Base-by-base conservation (phyloP, 2,888 invertebrate genomes). In the Drosophila basisetae region DNA sequence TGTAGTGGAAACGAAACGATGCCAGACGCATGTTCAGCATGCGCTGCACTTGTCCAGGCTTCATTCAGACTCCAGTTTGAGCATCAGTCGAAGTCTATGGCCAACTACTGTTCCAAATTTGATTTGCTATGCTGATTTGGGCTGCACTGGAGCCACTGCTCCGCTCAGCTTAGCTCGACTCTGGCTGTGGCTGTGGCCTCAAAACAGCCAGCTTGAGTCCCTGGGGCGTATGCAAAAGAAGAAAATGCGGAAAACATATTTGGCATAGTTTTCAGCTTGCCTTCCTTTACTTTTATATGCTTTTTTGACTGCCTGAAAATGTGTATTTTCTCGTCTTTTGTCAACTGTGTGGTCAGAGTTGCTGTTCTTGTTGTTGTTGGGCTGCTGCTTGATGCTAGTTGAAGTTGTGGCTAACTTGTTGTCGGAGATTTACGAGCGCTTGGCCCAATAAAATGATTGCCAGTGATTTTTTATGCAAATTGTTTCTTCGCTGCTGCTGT, bases 371-470 rank as follows among this genome's bases (percentile, higher is more conserved):
- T 31, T 41, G 41, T n/a, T 60, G 67, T 54, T 49, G n/a, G 61
- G 31, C 16, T 53, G 62, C n/a, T 60, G 69, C 31, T 65, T 68
- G 68, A 55, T 65, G 67, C 61, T 37, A 37, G 77, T 61, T 69
- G 50, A 64, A 49, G 58, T 53, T 68, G 68, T 55, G 81, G 78
- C 70, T 37, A 72, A 71, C 75, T 86, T 75, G 81, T 76, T 85
- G 87, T 68, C 72, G 74, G 82, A 93, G 92, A 93, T 92, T 92
- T 92, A 92, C 91, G 92, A 91, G 90, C 88, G 76, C 80, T 82
- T 82, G 85, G 91, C 83, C 91, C 92, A 92, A 92, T 92, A 93
- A 92, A 92, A 93, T 93, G 92, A 92, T 92, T 92, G 92, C 91
- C 80, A 92, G 83, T 90, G 91, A 92, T 92, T 91, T 92, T 91